Conservation (phyloP, 2,888 invertebrate species). For the Brachypterus glaber region DNA sequence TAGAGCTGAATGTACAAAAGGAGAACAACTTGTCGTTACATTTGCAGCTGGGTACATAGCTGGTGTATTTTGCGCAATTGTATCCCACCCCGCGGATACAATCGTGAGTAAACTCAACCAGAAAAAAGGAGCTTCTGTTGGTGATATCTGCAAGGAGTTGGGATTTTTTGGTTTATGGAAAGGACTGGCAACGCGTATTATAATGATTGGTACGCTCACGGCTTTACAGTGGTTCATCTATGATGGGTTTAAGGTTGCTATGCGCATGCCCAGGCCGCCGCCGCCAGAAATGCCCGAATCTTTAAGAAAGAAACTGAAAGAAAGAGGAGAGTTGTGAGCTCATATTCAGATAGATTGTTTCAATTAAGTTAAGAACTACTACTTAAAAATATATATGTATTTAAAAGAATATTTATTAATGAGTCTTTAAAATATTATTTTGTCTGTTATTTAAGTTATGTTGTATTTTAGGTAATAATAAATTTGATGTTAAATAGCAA, state of each 20-base stretch:
- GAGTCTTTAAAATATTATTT: no score
- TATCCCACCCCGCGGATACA: constrained; percentile 97
- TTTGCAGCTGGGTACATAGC: constrained; percentile 97
- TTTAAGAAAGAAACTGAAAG: constrained; percentile 61
- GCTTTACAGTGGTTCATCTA: constrained; percentile 97
- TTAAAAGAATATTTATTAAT: no score
- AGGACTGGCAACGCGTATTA: constrained; percentile 83
- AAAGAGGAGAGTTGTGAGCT: constrained; percentile 24
- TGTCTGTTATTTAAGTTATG: no score
- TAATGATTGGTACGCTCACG: constrained; percentile 96
- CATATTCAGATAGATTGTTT: no score
- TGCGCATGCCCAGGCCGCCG: constrained; percentile 87
- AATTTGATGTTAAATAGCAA: no score
- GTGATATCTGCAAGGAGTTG: constrained; percentile 64
- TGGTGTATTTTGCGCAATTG: constrained; percentile 98
- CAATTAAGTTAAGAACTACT: no score
- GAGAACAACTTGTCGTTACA: constrained; percentile 90
- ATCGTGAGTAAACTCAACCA: constrained; percentile 96
- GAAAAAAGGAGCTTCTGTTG: constrained; percentile 68
- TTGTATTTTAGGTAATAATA: no score
- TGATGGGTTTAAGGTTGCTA: constrained; percentile 69
- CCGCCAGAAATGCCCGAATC: constrained; percentile 95
- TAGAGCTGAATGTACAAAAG: constrained; percentile 79
- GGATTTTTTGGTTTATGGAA: constrained; percentile 77
- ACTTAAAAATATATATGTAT: no score